Evolutionary conservation across 1,140 invertebrate genomes (phyloP), one percentile per base, ranked within the genome.

Genomic region (Melipona quadrifasciata): DNA sequence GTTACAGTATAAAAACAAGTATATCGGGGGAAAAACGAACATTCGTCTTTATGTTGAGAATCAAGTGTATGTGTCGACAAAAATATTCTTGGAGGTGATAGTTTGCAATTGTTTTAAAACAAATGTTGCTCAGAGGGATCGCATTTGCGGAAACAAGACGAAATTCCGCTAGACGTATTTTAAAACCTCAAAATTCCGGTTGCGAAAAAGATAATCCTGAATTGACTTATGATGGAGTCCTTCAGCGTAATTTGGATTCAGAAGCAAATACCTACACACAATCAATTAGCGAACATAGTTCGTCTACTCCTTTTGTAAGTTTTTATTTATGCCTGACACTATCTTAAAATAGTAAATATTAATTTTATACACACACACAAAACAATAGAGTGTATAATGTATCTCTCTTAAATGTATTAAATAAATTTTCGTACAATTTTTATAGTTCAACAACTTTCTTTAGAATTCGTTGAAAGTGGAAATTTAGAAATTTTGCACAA

Each of bases 61-160:
- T 71, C 24, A 34, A 39, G 24, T 27, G 17, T 19, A 71, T 19
- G 16, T 79, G 16, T 34, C 58, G 76, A 79, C 47, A 58, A 34
- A 84, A 71, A 27, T 84, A 84, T 79, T 79, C 47, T 79, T 58
- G 21, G 55, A 71, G 47, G 82, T 79, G 65, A 79, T 70, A 53
- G 14, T 68, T 61, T 0, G 51, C 21, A 24, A n/a, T 61, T 61
- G 14, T 53, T 78, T 61, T 10, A 14, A 76, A 27, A 24, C 4
- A 78, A 31, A 89, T 89, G 88, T 58, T 89, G 68, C 57, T 87
- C 16, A 73, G 88, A 57, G 87, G 85, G 16, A 87, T 90, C 19
- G 88, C 88, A 17, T 90, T 90, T n/a, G 85, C 88, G 31, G 88
- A 90, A 51, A 85, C 78, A 19, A 83, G 88, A 31, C 84, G 87